phyloP scores from a whole-genome alignment of 2,888 invertebrate genomes.

The Pollenia amentaria region DNA sequence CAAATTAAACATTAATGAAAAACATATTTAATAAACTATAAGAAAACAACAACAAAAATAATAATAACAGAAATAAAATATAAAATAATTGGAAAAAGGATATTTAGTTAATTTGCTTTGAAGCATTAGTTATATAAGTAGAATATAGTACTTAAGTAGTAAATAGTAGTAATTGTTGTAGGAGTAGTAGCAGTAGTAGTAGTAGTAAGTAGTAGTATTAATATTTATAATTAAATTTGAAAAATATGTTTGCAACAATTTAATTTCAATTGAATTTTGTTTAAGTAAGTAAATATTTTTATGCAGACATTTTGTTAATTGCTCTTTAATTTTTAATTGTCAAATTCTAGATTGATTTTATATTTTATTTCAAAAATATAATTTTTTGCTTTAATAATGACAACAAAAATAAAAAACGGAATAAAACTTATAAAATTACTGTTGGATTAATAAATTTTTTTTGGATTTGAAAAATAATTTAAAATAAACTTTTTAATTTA shows the following conservation, averaged over 20 bases:
- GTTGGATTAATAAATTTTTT: slow-evolving; percentile 38
- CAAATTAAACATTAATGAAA: slow-evolving; percentile 10
- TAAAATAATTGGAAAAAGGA: slow-evolving; percentile 56
- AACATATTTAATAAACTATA: slow-evolving; percentile 52
- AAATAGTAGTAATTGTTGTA: slow-evolving; percentile 54
- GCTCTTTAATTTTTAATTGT: slow-evolving; percentile 51
- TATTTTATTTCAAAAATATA: slow-evolving; percentile 38
- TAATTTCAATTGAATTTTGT: slow-evolving; percentile 64
- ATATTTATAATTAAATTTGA: slow-evolving; percentile 67
- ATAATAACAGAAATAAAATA: slow-evolving; percentile 68
- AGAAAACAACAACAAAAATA: slow-evolving; percentile 67
- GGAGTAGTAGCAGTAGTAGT: slow-evolving; percentile 73
- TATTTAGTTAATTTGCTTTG: slow-evolving; percentile 70
- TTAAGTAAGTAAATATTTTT: slow-evolving; percentile 46
- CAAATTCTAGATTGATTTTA: slow-evolving; percentile 27
- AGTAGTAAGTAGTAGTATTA: slow-evolving; percentile 76
- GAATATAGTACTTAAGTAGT: slow-evolving; percentile 46
- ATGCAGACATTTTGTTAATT: slow-evolving; percentile 69
- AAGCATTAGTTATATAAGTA: slow-evolving; percentile 68
- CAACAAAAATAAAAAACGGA: slow-evolving; percentile 52
- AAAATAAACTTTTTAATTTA: slow-evolving; percentile 7
- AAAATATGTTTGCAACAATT: slow-evolving; percentile 80
- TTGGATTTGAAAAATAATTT: slow-evolving; percentile 49
- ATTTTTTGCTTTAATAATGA: slow-evolving; percentile 24
- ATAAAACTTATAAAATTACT: slow-evolving; percentile 57